phyloP scores from a whole-genome alignment of 30 jellyfish, hydroid and myxozoan species.

The Euphysa ruthae region DNA sequence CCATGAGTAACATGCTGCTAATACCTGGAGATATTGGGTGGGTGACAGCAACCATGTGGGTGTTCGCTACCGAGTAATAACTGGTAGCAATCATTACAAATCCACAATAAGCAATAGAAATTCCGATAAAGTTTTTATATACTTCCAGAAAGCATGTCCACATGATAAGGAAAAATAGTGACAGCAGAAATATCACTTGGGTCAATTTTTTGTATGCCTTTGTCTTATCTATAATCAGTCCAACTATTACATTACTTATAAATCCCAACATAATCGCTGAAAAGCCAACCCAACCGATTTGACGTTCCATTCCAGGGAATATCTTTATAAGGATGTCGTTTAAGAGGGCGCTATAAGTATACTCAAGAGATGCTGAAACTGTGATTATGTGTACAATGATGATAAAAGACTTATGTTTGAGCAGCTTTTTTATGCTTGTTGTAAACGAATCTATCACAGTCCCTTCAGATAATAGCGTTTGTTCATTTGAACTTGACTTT shows the following conservation, averaged over 20 bases:
- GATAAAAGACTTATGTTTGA: constrained; percentile 3
- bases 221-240: constrained; percentile 19
- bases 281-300: constrained; percentile 21
- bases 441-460: background rate
- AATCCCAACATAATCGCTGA: constrained; percentile 12
- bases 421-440: constrained; percentile 11
- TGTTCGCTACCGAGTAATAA: constrained; percentile 14
- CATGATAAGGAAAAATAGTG: background rate
- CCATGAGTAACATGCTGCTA: constrained; percentile 12
- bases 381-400: constrained; percentile 8
- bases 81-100: constrained; percentile 19
- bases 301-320: constrained; percentile 22
- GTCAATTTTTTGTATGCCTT: constrained; percentile 1
- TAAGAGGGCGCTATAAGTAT: constrained; percentile 1
- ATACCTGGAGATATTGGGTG: constrained; percentile 17
- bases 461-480: background rate
- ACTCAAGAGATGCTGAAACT: constrained; percentile 15
- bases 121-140: constrained; percentile 7
- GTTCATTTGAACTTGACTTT: background rate
- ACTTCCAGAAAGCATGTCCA: constrained; percentile 13
- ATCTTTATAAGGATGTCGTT: background rate
- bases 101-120: background rate
- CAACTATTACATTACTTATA: constrained; percentile 5
- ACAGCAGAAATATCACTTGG: background rate
- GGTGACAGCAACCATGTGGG: constrained; percentile 20